Percentiles rank a stretch among this genome's conserved stretches.
phyloP scores from a whole-genome alignment of 2,113 vertebrate species.

The Sphyrna mokarran region DNA sequence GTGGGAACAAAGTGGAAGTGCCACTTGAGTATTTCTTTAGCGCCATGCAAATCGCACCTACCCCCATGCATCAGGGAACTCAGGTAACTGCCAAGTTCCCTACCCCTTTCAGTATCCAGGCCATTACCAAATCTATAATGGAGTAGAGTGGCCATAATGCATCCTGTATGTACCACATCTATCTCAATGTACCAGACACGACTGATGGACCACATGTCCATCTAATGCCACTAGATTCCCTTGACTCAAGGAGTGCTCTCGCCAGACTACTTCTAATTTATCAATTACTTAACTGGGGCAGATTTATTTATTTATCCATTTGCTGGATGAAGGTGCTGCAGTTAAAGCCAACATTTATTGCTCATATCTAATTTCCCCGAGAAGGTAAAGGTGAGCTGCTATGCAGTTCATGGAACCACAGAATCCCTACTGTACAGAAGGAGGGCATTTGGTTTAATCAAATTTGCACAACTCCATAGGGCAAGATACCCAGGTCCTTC shows the following conservation, averaged over 20 bases:
- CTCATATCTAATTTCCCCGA: too few species aligned
- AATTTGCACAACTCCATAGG: too few species aligned
- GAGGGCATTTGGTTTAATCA: too few species aligned
- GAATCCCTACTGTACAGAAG: too few species aligned
- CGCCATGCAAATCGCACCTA: background rate
- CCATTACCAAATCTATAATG: background rate
- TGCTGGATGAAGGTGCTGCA: too few species aligned
- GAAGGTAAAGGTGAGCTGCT: too few species aligned
- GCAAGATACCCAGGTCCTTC: too few species aligned
- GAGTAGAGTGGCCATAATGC: background rate
- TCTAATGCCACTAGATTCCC: background rate
- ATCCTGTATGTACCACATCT: background rate
- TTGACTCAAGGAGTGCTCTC: background rate
- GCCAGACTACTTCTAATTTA: background rate
- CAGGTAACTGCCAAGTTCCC: background rate
- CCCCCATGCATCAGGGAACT: background rate
- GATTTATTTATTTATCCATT: too few species aligned
- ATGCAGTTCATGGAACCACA: too few species aligned
- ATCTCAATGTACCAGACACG: background rate
- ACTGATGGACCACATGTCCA: background rate
- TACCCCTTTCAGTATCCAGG: background rate
- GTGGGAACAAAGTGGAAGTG: background rate
- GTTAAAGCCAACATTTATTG: too few species aligned
- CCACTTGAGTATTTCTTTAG: background rate
- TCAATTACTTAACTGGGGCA: background rate